A percentile compares a stretch with the other conserved stretches of the same genome.
Evolutionary conservation across 2,113 vertebrate species (phyloP).

Genomic region (Apus apus): DNA sequence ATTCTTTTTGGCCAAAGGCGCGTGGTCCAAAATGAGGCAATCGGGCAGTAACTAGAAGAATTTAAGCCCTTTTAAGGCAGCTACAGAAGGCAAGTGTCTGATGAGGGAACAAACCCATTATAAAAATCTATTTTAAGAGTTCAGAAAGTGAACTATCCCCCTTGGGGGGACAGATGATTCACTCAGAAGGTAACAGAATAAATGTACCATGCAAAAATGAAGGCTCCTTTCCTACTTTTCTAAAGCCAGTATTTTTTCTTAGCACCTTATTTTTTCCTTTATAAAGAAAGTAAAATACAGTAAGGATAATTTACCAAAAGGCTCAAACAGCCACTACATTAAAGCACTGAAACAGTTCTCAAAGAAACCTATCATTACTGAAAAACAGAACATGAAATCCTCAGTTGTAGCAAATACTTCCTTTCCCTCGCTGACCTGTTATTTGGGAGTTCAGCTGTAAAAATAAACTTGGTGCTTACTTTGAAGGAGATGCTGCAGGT

Average conservation of each 20-base stretch:
- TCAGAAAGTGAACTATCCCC: not conserved
- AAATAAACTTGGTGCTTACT: not conserved
- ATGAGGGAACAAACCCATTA: not conserved
- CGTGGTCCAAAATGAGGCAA: constrained; percentile 25
- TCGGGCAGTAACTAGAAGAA: constrained; percentile 10
- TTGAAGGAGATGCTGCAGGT: not conserved
- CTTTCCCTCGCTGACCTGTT: not conserved
- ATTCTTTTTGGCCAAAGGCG: not conserved
- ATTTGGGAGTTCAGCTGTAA: not conserved
- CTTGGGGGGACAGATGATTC: not conserved
- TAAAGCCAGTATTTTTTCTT: not conserved
- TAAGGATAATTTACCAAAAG: not conserved
- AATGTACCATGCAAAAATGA: not conserved
- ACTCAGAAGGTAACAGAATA: not conserved
- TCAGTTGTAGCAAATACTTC: not conserved
- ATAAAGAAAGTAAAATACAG: not conserved
- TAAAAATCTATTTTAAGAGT: constrained; percentile 39
- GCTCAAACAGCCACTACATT: not conserved
- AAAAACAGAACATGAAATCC: not conserved
- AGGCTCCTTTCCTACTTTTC: not conserved
- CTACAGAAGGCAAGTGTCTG: not conserved
- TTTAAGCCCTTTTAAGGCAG: constrained; percentile 51
- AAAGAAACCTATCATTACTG: not conserved
- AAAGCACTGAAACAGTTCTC: not conserved
- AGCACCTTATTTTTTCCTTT: not conserved